These are phyloP conservation scores for Phainopepla nitens DNA, from an alignment of 2,113 vertebrate genomes.

Conservation along the genomic window DNA sequence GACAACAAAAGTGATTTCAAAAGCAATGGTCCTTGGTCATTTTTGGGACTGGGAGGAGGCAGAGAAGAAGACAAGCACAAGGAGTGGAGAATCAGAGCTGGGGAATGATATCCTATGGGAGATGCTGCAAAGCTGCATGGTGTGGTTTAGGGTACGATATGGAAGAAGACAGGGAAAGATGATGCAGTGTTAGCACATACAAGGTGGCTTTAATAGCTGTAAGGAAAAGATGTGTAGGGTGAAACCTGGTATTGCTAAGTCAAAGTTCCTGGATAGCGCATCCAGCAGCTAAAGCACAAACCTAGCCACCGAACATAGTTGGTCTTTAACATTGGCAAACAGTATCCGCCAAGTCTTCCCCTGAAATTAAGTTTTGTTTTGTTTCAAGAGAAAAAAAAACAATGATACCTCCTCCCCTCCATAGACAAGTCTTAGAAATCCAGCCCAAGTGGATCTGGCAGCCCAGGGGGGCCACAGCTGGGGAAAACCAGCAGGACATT, in stretches of 20 bases:
- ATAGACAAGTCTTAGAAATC: slow-evolving; percentile 10
- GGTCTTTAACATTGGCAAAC: slow-evolving; percentile 41
- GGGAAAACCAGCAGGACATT: not conserved
- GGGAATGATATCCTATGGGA: not conserved
- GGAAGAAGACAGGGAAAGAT: not conserved
- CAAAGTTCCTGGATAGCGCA: not conserved
- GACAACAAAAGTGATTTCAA: not conserved
- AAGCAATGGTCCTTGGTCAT: not conserved
- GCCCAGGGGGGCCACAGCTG: accelerated
- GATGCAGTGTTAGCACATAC: not conserved
- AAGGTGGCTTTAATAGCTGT: slow-evolving; percentile 25
- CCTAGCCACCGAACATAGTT: not conserved
- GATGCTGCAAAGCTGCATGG: not conserved
- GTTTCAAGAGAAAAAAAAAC: not conserved
- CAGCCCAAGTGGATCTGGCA: not conserved
- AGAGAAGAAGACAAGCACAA: not conserved
- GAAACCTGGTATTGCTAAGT: slow-evolving; percentile 50
- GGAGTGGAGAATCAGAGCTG: not conserved
- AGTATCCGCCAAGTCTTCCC: slow-evolving; percentile 36
- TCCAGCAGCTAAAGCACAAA: slow-evolving; percentile 46
- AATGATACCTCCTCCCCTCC: not conserved
- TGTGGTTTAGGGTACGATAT: accelerated
- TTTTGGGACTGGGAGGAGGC: not conserved
- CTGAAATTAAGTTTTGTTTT: slow-evolving; percentile 23
- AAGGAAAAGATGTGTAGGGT: slow-evolving; percentile 8